A percentile compares a stretch with the other conserved stretches of the same genome.
Evolutionary conservation across 2,113 vertebrate species (phyloP).

Genomic region (Heliornis fulica): DNA sequence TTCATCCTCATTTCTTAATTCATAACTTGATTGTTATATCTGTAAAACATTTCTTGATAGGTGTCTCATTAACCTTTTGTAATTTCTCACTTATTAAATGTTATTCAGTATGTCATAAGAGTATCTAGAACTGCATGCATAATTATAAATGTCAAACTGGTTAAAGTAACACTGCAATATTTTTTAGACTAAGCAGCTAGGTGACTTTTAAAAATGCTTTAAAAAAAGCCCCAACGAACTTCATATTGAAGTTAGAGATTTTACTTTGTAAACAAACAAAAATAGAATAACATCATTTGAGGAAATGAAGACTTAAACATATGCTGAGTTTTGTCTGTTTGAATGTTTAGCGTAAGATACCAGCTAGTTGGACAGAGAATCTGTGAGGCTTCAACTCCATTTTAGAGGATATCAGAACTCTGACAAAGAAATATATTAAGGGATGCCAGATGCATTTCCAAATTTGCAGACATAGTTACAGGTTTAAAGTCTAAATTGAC

Average conservation of each 20-base stretch:
- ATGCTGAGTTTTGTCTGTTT: not conserved
- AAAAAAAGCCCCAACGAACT: no score
- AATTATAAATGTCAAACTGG: not conserved
- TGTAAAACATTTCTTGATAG: not conserved
- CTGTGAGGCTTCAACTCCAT: not conserved
- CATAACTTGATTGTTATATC: not conserved
- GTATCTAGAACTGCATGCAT: not conserved
- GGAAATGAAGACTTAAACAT: not conserved
- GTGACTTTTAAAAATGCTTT: not conserved
- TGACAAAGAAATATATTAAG: not conserved
- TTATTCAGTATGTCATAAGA: not conserved
- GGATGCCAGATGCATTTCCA: not conserved
- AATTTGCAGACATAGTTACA: not conserved
- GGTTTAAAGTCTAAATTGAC: not conserved
- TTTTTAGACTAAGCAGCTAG: not conserved
- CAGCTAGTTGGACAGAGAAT: not conserved
- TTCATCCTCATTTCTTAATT: not conserved
- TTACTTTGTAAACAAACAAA: not conserved
- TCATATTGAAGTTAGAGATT: no score
- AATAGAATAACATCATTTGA: not conserved
- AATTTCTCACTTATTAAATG: not conserved
- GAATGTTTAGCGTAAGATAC: not conserved
- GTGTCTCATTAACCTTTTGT: not conserved
- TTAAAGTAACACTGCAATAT: not conserved
- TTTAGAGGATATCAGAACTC: not conserved